These are phyloP conservation scores for Noctuana brunneofusca DNA, from an alignment of 2,888 invertebrate genomes.

Conservation along the genomic window DNA sequence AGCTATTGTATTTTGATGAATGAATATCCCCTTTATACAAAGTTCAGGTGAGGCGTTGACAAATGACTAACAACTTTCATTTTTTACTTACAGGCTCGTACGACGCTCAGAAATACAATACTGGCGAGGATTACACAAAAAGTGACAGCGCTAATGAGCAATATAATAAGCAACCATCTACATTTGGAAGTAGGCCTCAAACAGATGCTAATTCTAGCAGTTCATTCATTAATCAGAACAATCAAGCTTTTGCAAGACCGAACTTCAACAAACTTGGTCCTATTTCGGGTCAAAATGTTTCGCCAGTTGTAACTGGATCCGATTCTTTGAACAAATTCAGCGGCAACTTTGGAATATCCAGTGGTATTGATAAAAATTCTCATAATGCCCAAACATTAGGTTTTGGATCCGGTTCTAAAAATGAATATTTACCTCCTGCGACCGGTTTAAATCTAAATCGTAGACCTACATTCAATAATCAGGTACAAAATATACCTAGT, in stretches of 20 bases:
- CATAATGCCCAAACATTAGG: slow-evolving; percentile 37
- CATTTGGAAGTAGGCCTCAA: slow-evolving; percentile 54
- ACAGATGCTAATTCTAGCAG: slow-evolving; percentile 52
- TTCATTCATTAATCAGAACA: slow-evolving; percentile 58
- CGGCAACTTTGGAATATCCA: slow-evolving; percentile 37
- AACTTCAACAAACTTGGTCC: slow-evolving; percentile 38
- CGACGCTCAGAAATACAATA: slow-evolving; percentile 72
- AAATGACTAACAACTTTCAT: slow-evolving; percentile 74
- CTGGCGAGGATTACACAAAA: slow-evolving; percentile 63
- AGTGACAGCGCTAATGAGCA: slow-evolving; percentile 50
- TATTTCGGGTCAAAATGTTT: background rate
- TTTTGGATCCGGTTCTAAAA: slow-evolving; percentile 41
- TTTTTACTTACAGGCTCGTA: slow-evolving; percentile 79
- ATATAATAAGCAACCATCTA: slow-evolving; percentile 58
- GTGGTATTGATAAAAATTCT: slow-evolving; percentile 40
- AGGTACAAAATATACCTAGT: background rate
- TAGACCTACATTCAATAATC: background rate
- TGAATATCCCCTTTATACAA: slow-evolving; percentile 59
- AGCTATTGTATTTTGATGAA: slow-evolving; percentile 66
- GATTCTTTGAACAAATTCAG: slow-evolving; percentile 15
- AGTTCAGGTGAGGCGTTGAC: slow-evolving; percentile 59
- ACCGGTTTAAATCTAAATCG: slow-evolving; percentile 2
- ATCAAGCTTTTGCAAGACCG: slow-evolving; percentile 49
- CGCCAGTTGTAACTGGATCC: background rate
- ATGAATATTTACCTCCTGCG: slow-evolving; percentile 52